Evolutionary conservation across 2,797 vertebrate species (phyloP).

Genomic region (Anolis apletophallus): DNA sequence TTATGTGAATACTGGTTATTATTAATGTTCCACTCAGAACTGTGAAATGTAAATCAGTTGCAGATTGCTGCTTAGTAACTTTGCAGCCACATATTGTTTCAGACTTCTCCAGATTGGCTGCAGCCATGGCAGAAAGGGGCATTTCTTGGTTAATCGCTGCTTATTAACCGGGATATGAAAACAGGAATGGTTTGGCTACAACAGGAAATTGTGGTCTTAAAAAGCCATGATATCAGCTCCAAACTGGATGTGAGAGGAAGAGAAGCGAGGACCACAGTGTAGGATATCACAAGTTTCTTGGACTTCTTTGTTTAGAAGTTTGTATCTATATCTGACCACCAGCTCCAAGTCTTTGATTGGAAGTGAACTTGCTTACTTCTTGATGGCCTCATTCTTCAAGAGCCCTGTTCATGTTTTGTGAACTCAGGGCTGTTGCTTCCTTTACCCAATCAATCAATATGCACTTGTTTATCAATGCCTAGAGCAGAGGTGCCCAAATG

Average conservation of each 20-base stretch:
- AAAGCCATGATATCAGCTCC: not conserved
- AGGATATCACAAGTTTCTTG: not conserved
- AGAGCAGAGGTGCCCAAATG: too few species aligned
- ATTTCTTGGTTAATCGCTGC: not conserved
- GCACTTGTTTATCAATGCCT: too few species aligned
- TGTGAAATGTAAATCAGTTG: not conserved
- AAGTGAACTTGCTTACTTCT: not conserved
- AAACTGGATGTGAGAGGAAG: not conserved
- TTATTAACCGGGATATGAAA: not conserved
- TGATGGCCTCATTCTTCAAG: too few species aligned
- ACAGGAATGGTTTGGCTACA: not conserved
- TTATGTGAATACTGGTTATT: slow-evolving; percentile 15
- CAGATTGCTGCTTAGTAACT: not conserved
- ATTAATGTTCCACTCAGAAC: not conserved
- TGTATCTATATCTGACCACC: not conserved
- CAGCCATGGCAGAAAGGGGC: too few species aligned
- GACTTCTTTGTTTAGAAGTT: not conserved
- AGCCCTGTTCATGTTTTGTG: too few species aligned
- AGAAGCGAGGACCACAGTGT: not conserved
- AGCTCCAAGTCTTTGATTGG: not conserved
- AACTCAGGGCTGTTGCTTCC: too few species aligned
- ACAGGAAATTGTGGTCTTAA: not conserved
- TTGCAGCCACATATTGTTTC: not conserved
- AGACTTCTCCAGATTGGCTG: too few species aligned
- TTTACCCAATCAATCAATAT: too few species aligned